Evolutionary conservation across 2,797 vertebrate genomes (phyloP), one percentile per base, ranked within the genome.

Genomic region (Lophotriccus pileatus): DNA sequence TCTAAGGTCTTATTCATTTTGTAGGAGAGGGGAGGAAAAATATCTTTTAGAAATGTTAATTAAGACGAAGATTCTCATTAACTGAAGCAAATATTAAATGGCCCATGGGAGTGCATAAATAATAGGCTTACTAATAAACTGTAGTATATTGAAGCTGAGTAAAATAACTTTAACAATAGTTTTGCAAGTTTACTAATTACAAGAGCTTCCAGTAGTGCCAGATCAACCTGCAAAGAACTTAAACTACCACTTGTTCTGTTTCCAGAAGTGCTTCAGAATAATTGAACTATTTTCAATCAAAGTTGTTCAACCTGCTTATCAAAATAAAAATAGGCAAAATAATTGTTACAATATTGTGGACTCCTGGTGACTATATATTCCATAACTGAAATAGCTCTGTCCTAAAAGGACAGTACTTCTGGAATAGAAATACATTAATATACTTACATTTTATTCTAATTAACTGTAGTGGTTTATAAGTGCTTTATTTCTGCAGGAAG

Each of bases 1-100:
- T 95, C 70, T 91, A 52, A 72, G 4, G 4, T 13, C 19, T 84
- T 79, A 74, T 85, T 94, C 34, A 2, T 80, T 97, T 79, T 80
- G 12, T 16, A 25, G 34, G 18, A 12, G 58, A 77, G 28, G 50
- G 37, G 62, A 66, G 14, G 30, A 36, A 81, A 84, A 91, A 39
- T 7, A 20, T 77, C 76, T 93, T 95, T 95, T 41, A 82, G 72
- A 58, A 86, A 78, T 67, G 72, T 93, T 96, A 97, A 96, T 97
- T 97, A 97, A 96, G 79, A 78, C 44, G 84, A 95, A 94, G 78
- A 95, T 91, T 94, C 53, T 95, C 82, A 96, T 96, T 95, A 95
- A 95, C 76, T 72, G 86, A 94, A 90, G 91, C 34, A 95, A 97
- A 93, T 94, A 47, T 37, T 92, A 96, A 96, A 93, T 93, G 83